phyloP scores from a whole-genome alignment of 2,888 invertebrate genomes.

The Nasonia oneida region DNA sequence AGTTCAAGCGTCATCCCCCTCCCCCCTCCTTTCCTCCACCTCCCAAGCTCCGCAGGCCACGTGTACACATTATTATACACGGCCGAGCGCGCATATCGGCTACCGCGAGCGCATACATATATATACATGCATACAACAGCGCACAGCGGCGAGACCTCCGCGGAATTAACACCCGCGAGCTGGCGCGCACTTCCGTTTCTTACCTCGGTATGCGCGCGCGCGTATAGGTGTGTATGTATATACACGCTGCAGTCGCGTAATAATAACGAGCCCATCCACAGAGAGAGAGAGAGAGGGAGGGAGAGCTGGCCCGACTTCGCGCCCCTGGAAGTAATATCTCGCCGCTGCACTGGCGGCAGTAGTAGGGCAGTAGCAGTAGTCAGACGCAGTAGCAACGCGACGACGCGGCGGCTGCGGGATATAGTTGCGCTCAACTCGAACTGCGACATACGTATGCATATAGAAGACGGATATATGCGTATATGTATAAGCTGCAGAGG shows the following conservation, averaged over 20 bases:
- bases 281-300: neutral
- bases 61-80: neutral
- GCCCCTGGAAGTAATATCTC: conserved; percentile 22
- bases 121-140: neutral
- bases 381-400: no score
- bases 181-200: neutral
- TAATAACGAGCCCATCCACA: conserved; percentile 11
- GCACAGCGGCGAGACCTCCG: neutral
- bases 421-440: conserved; percentile 33
- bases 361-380: neutral
- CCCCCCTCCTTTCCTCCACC: neutral
- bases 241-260: neutral
- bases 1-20: conserved; percentile 37
- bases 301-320: neutral
- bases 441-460: conserved; percentile 13
- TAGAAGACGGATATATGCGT: conserved; percentile 1
- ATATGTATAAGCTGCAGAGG: no score
- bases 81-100: neutral
- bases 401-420: conserved; percentile 39
- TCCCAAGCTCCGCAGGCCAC: neutral
- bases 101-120: neutral
- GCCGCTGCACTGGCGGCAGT: neutral
- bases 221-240: neutral
- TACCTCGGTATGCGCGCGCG: neutral
- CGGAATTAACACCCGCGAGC: neutral